phyloP scores from a whole-genome alignment of 2,888 invertebrate species.

The Amphiduros pacificus region DNA sequence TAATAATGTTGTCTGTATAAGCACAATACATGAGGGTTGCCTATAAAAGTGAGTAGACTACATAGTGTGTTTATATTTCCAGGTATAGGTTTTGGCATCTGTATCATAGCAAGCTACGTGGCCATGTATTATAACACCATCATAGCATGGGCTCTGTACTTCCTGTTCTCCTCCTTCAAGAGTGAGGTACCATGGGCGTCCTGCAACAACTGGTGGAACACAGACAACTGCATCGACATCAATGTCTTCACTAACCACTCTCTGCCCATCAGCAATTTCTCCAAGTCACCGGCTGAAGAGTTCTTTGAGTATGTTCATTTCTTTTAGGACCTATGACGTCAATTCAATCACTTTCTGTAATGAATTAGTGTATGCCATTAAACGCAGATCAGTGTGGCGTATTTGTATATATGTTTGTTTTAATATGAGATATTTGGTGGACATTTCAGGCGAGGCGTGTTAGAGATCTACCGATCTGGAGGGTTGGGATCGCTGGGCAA shows the following conservation, averaged over 20 bases:
- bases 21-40: not conserved
- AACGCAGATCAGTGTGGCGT: too few relatives aligned
- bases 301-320: conserved; percentile 45
- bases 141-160: conserved; percentile 82
- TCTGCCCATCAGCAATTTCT: conserved; percentile 27
- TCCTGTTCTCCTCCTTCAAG: conserved; percentile 55
- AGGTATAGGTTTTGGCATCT: conserved; percentile 97
- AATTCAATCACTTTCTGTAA: not conserved
- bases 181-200: conserved; percentile 57
- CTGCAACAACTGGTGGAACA: conserved; percentile 59
- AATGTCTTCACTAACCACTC: conserved; percentile 22
- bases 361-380: too few relatives aligned
- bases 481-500: conserved; percentile 51
- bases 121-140: conserved; percentile 95
- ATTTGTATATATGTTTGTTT: too few relatives aligned
- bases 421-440: too few relatives aligned
- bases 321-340: not conserved
- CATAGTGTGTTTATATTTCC: conserved; percentile 36
- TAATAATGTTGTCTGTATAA: too few relatives aligned
- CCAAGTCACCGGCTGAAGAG: conserved; percentile 44
- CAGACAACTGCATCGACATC: conserved; percentile 65
- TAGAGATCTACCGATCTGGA: conserved; percentile 47
- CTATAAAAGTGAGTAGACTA: too few relatives aligned
- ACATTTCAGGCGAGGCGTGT: conserved; percentile 46
- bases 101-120: conserved; percentile 72